Evolutionary conservation across 1,140 invertebrate species (phyloP).

Genomic region (Oppia nitens): DNA sequence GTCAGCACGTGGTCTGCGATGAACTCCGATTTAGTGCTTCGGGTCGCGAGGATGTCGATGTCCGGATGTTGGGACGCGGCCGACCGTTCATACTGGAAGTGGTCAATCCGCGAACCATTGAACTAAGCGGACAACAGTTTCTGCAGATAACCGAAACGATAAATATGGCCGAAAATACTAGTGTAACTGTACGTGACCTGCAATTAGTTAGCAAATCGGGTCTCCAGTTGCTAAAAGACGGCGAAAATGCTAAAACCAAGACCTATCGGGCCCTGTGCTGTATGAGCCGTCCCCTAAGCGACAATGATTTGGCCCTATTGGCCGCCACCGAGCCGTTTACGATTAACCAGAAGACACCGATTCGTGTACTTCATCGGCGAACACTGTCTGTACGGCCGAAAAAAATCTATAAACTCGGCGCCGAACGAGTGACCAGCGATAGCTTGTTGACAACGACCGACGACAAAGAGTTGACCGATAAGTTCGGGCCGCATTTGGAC

Average conservation of each 20-base stretch:
- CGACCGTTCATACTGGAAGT: slow-evolving; percentile 72
- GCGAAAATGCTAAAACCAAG: slow-evolving; percentile 70
- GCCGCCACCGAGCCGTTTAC: slow-evolving; percentile 22
- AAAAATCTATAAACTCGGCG: slow-evolving; percentile 13
- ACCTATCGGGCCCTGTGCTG: slow-evolving; percentile 61
- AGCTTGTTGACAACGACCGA: too few relatives aligned
- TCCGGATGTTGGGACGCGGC: slow-evolving; percentile 40
- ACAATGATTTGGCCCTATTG: slow-evolving; percentile 35
- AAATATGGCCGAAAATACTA: slow-evolving; percentile 20
- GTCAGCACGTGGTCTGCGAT: slow-evolving; percentile 35
- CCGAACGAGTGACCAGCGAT: slow-evolving; percentile 2
- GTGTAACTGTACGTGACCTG: slow-evolving; percentile 43
- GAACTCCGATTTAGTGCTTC: slow-evolving; percentile 62
- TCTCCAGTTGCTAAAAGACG: slow-evolving; percentile 48
- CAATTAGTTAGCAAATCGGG: slow-evolving; percentile 42
- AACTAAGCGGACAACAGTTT: slow-evolving; percentile 17
- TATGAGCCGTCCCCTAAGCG: slow-evolving; percentile 27
- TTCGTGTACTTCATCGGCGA: slow-evolving; percentile 56
- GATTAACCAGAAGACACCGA: slow-evolving; percentile 25
- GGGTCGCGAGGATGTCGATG: slow-evolving; percentile 87
- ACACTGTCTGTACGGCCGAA: slow-evolving; percentile 17
- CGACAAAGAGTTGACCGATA: not conserved
- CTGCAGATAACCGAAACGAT: slow-evolving; percentile 18
- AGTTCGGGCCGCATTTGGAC: not conserved
- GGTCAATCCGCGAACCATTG: slow-evolving; percentile 41